phyloP scores from a whole-genome alignment of 2,113 vertebrate genomes.

The Chaetura pelagica region DNA sequence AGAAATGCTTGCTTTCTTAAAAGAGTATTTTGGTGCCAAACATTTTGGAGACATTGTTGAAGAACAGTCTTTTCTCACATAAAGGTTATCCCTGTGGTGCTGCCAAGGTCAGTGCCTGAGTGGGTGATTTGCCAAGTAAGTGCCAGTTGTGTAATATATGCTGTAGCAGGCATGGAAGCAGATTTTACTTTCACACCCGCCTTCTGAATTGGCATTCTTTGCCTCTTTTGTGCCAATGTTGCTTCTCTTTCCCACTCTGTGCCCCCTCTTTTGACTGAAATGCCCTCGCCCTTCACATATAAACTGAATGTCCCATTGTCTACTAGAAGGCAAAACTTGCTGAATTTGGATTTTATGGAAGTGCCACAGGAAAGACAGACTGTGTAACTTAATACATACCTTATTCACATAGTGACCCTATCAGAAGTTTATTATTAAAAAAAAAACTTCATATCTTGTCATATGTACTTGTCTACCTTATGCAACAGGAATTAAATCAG shows the following conservation, averaged over 20 bases:
- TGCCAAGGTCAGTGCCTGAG: conserved; percentile 72
- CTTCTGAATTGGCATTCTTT: conserved; percentile 70
- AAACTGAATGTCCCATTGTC: conserved; percentile 74
- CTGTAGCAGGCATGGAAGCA: conserved; percentile 65
- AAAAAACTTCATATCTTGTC: not conserved
- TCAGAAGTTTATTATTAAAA: not conserved
- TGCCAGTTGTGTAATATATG: conserved; percentile 73
- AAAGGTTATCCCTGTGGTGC: conserved; percentile 67
- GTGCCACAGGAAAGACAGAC: conserved; percentile 46
- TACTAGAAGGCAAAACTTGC: conserved; percentile 49
- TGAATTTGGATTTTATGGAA: conserved; percentile 72
- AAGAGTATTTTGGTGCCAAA: conserved; percentile 41
- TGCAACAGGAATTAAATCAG: not conserved
- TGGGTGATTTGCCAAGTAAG: conserved; percentile 74
- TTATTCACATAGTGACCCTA: conserved; percentile 7
- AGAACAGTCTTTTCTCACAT: conserved; percentile 69
- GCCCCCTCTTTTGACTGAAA: conserved; percentile 51
- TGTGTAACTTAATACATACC: not conserved
- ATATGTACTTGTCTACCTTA: not conserved
- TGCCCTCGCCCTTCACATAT: conserved; percentile 31
- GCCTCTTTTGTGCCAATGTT: conserved; percentile 65
- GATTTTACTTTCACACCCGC: conserved; percentile 69
- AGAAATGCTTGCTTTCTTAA: conserved; percentile 49
- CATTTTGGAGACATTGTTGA: conserved; percentile 70
- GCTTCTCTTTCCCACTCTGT: conserved; percentile 65